phyloP scores from a whole-genome alignment of 2,797 vertebrate species.

The Peromyscus aztecus region DNA sequence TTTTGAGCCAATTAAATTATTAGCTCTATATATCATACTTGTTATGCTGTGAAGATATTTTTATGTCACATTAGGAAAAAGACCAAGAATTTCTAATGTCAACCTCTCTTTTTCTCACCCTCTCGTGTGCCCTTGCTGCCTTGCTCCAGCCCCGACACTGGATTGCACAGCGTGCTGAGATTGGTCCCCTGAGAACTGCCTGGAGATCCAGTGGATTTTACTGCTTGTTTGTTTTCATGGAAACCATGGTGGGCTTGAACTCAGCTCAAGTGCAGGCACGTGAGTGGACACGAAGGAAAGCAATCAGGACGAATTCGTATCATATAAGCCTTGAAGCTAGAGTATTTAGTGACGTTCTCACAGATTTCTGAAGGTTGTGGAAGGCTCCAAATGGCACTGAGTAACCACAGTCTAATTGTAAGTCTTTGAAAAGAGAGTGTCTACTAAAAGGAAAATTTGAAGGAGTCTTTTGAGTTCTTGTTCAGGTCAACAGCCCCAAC shows the following conservation, averaged over 20 bases:
- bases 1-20: slow-evolving; percentile 40
- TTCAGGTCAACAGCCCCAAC: neutral
- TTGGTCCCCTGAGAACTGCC: neutral
- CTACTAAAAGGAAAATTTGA: neutral
- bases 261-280: neutral
- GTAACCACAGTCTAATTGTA: neutral
- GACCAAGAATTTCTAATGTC: slow-evolving; percentile 30
- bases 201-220: neutral
- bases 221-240: neutral
- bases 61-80: slow-evolving; percentile 45
- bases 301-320: neutral
- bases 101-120: neutral
- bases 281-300: neutral
- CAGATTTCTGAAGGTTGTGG: neutral
- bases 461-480: neutral
- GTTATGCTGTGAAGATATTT: neutral
- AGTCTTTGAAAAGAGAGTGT: neutral
- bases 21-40: neutral
- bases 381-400: too few species aligned
- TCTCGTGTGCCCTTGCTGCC: neutral
- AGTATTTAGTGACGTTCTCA: neutral
- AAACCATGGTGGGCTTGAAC: neutral
- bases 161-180: neutral
- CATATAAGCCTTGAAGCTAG: neutral
- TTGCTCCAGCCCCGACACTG: neutral